phyloP scores from a whole-genome alignment of 2,797 vertebrate genomes.

The Selene dorsalis region DNA sequence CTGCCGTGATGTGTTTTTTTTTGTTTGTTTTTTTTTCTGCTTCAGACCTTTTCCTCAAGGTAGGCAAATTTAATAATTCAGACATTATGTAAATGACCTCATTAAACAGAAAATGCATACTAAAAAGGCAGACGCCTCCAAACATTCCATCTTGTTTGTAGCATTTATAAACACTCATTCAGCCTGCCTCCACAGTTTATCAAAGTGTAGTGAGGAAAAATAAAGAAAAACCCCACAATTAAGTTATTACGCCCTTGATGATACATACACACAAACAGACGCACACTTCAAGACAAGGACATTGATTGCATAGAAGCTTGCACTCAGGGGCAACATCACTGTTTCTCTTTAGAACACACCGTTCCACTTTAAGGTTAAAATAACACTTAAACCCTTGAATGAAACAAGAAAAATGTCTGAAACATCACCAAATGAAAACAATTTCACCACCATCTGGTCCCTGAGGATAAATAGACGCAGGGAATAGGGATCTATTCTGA shows the following conservation, averaged over 20 bases:
- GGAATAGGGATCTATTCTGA: background rate
- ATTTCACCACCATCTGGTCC: background rate
- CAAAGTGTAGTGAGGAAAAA: constrained; percentile 69
- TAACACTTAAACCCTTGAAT: background rate
- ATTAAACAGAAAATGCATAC: constrained; percentile 85
- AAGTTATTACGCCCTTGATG: constrained; percentile 74
- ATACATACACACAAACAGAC: constrained; percentile 22
- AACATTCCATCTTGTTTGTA: constrained; percentile 79
- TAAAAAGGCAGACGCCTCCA: constrained; percentile 76
- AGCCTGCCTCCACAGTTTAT: constrained; percentile 70
- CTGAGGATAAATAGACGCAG: background rate
- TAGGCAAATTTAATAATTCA: constrained; percentile 89
- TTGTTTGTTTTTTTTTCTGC: constrained; percentile 63
- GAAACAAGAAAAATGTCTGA: background rate
- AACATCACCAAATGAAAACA: background rate
- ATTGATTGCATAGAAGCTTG: background rate
- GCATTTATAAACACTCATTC: constrained; percentile 76
- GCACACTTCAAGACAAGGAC: constrained; percentile 24
- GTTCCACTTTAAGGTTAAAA: constrained; percentile 15
- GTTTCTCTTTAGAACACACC: background rate
- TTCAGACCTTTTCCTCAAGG: constrained; percentile 89
- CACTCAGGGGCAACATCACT: background rate
- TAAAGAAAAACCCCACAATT: constrained; percentile 79
- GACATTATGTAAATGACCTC: constrained; percentile 93
- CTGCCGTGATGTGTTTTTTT: constrained; percentile 25